Conservation (phyloP, 2,113 vertebrate genomes). For the Gavialis gangeticus region DNA sequence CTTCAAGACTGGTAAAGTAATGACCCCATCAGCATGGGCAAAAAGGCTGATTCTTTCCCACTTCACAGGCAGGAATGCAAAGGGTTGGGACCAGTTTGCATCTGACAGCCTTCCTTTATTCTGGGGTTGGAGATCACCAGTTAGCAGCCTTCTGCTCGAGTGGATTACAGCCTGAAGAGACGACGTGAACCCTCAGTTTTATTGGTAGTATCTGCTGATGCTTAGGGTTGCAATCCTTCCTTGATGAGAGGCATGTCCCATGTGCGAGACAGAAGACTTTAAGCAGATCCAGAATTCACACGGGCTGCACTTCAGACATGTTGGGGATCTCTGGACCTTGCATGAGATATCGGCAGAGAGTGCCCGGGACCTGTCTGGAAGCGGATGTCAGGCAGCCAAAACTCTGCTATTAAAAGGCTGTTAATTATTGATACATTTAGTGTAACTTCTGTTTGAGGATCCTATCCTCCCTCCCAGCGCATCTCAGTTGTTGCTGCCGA, state of each 20-base stretch:
- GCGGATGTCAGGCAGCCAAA: constrained; percentile 42
- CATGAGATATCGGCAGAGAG: too few relatives aligned
- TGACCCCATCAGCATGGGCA: not conserved
- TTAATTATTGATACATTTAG: not conserved
- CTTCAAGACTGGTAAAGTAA: not conserved
- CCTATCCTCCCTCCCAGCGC: not conserved
- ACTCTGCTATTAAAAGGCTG: not conserved
- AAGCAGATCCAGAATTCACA: not conserved
- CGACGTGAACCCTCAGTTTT: too few relatives aligned
- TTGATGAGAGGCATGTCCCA: not conserved
- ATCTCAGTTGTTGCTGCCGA: not conserved
- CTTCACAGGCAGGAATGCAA: not conserved
- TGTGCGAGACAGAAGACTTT: not conserved
- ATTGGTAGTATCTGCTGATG: not conserved
- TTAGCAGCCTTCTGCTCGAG: too few relatives aligned
- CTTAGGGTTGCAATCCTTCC: not conserved
- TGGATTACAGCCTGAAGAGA: not conserved
- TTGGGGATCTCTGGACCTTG: not conserved
- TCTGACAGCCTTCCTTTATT: not conserved
- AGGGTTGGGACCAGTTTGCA: not conserved
- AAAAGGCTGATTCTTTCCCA: not conserved
- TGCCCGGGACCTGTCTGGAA: too few relatives aligned
- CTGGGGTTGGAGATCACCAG: too few relatives aligned
- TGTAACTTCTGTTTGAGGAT: constrained; percentile 6
- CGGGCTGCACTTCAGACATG: not conserved